Conservation (phyloP, 2,888 invertebrate genomes). For the Heteropelma amictum region DNA sequence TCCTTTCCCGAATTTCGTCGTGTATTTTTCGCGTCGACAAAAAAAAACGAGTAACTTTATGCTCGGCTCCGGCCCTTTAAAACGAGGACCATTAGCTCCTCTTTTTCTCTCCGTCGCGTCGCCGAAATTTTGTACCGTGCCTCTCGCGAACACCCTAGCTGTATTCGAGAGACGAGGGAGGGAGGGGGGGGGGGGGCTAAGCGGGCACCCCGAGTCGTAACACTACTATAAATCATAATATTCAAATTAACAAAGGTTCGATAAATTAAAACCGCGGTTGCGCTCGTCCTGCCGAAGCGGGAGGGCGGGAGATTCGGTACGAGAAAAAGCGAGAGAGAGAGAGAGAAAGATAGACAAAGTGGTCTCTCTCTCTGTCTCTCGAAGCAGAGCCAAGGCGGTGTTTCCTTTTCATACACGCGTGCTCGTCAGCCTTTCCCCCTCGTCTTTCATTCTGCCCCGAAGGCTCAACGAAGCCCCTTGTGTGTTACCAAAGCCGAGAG, state of each 20-base stretch:
- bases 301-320: conserved; percentile 22
- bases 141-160: conserved; percentile 26
- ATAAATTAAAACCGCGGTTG: conserved; percentile 66
- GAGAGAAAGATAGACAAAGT: not conserved
- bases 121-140: conserved; percentile 16
- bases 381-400: no score
- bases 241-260: conserved; percentile 68
- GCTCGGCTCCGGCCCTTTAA: conserved; percentile 16
- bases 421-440: conserved; percentile 53
- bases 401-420: conserved; percentile 27
- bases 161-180: conserved; percentile 36
- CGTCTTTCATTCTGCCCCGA: conserved; percentile 54
- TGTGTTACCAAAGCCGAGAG: conserved; percentile 55
- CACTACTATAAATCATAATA: conserved; percentile 67
- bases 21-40: no score
- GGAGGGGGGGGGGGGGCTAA: conserved; percentile 23
- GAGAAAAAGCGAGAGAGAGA: not conserved
- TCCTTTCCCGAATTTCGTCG: no score
- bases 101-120: not conserved
- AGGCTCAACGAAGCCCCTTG: conserved; percentile 39
- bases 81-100: conserved; percentile 12
- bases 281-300: conserved; percentile 50
- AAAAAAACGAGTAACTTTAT: no score
- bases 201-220: conserved; percentile 62
- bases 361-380: conserved; percentile 16